These are phyloP conservation scores for Xylota sylvarum DNA, from an alignment of 2,888 invertebrate genomes.

Conservation along the genomic window DNA sequence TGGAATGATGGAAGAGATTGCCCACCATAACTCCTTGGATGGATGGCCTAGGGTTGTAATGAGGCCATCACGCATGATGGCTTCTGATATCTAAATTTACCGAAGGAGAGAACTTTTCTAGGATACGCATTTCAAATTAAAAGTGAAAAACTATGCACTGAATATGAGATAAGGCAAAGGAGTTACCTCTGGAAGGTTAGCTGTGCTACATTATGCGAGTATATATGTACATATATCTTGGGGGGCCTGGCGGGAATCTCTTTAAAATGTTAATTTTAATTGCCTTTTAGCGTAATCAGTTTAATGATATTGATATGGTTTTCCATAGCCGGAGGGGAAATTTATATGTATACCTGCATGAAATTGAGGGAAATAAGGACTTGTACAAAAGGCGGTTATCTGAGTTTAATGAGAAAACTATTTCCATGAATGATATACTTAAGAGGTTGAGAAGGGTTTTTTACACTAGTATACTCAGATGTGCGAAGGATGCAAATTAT, in stretches of 20 bases:
- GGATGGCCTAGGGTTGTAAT: slow-evolving; percentile 60
- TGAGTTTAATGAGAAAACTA: slow-evolving; percentile 47
- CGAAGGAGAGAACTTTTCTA: slow-evolving; percentile 36
- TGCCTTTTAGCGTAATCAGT: slow-evolving; percentile 70
- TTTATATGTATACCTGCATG: too few species aligned
- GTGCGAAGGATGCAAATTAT: slow-evolving; percentile 10
- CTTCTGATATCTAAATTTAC: slow-evolving; percentile 57
- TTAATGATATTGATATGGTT: slow-evolving; percentile 72
- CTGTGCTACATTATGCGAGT: too few species aligned
- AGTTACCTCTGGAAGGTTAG: slow-evolving; percentile 30
- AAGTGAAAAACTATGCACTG: slow-evolving; percentile 60
- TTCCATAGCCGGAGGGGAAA: slow-evolving; percentile 39
- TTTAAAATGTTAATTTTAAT: slow-evolving; percentile 65
- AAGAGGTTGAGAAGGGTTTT: slow-evolving; percentile 4
- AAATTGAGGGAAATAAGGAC: slow-evolving; percentile 13
- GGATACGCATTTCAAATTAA: slow-evolving; percentile 60
- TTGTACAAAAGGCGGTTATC: slow-evolving; percentile 20
- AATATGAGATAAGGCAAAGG: slow-evolving; percentile 57
- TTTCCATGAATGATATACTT: slow-evolving; percentile 23
- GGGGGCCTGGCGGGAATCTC: slow-evolving; percentile 23
- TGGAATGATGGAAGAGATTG: not conserved
- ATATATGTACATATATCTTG: slow-evolving; percentile 10
- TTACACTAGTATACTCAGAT: slow-evolving; percentile 26
- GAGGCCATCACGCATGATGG: slow-evolving; percentile 68
- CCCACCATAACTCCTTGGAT: slow-evolving; percentile 19